A percentile compares a stretch with the other conserved stretches of the same genome.
Evolutionary conservation across 2,113 vertebrate species (phyloP).

Genomic region (Oncorhynchus nerka): DNA sequence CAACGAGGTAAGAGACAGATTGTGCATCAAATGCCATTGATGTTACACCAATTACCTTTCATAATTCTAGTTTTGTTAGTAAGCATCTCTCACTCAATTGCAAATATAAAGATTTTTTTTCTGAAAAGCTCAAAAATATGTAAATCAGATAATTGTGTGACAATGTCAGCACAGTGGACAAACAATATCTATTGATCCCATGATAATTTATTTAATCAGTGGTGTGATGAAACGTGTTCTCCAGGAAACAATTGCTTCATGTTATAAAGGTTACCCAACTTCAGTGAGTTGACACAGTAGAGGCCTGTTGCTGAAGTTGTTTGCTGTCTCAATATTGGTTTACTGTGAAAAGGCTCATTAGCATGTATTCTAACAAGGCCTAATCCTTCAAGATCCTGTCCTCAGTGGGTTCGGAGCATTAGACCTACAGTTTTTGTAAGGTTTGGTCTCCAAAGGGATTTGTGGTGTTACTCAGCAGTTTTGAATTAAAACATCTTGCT

Average conservation of each 20-base stretch:
- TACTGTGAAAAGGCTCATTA: neutral
- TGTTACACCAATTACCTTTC: neutral
- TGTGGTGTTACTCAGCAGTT: neutral
- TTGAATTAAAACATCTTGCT: neutral
- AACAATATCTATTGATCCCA: neutral
- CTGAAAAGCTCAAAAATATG: neutral
- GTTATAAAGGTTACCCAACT: neutral
- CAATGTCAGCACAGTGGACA: neutral
- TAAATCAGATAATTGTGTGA: neutral
- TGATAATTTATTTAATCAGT: neutral
- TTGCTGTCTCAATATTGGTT: neutral
- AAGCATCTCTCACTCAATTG: neutral
- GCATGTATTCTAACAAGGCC: neutral
- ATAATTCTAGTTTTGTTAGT: neutral
- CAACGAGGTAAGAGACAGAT: slow-evolving; percentile 80
- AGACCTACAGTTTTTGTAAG: neutral
- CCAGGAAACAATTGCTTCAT: neutral
- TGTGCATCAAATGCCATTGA: neutral
- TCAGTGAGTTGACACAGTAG: neutral
- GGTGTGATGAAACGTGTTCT: neutral
- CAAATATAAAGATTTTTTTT: neutral
- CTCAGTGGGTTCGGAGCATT: neutral
- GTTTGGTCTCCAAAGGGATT: neutral
- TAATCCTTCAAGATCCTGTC: neutral
- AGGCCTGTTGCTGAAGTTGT: neutral